phyloP scores from a whole-genome alignment of 2,797 vertebrate genomes.

The Gymnocypris eckloni region DNA sequence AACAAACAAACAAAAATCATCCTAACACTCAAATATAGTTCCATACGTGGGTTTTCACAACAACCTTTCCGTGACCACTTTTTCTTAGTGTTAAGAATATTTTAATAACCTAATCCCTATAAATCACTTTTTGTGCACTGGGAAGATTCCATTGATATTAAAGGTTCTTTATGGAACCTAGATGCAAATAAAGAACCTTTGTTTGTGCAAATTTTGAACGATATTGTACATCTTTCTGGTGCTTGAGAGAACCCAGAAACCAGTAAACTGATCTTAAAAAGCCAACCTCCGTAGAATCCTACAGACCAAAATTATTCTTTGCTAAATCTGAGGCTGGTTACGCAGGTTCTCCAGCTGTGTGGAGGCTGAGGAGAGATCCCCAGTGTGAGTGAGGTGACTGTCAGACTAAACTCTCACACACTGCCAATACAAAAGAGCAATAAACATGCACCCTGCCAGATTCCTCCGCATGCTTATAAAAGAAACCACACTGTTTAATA shows the following conservation, averaged over 20 bases:
- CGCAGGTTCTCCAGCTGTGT: constrained; percentile 14
- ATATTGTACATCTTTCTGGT: not conserved
- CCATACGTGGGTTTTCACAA: not conserved
- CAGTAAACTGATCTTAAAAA: not conserved
- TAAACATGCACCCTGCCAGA: constrained; percentile 43
- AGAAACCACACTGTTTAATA: constrained; percentile 25
- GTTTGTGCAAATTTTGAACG: not conserved
- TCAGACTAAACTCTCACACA: constrained; percentile 29
- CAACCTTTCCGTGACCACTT: not conserved
- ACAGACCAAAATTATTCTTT: not conserved
- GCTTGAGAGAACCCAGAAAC: not conserved
- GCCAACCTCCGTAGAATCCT: not conserved
- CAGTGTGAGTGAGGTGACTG: constrained; percentile 17
- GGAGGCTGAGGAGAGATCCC: not conserved
- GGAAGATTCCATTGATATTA: not conserved
- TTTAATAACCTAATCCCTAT: not conserved
- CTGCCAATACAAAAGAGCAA: constrained; percentile 34
- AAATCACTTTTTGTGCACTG: not conserved
- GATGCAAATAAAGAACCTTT: not conserved
- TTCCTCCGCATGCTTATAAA: constrained; percentile 2
- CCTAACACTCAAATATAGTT: not conserved
- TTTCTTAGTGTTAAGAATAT: not conserved
- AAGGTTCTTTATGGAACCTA: not conserved
- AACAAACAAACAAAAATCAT: not conserved
- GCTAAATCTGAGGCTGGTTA: not conserved